Evolutionary conservation across 2,888 invertebrate species (phyloP), one percentile per base, ranked within the genome.

Genomic region (Diarsia brunnea): DNA sequence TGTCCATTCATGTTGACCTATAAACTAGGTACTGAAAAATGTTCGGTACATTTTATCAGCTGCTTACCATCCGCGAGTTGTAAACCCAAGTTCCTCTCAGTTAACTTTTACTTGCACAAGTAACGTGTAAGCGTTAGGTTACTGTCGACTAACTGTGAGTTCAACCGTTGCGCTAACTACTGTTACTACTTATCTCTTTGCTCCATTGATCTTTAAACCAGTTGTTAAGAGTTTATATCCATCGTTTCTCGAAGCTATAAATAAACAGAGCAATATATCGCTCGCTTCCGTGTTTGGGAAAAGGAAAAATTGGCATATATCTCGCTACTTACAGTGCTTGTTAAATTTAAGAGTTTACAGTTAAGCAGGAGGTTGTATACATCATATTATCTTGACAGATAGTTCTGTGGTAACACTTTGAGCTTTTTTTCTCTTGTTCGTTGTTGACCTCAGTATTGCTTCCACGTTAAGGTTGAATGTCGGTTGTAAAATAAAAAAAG

Each of bases 171-270:
- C 67, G 69, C 73, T 79, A 86, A 79, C 79, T 82, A 82, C 71
- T 79, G 79, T 84, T 87, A 78, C 79, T 82, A 80, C 71, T 79
- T 84, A 86, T 87, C 85, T 87, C 58, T 69, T 63, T 79, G 75
- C 83, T 61, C 75, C 85, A 86, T 84, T 86, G 82, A 69, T 75
- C 82, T 80, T 82, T 83, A 79, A 81, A 68, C 63, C 31, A 64
- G 73, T 70, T 69, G 69, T 78, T 78, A 64, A 83, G 69, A 63
- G 67, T 79, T 78, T 74, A 75, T 73, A 69, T 74, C 73, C 75
- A 61, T 75, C 70, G 82, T 71, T 79, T 61, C 51, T 38, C 4
- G 3, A 61, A 51, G 64, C 67, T 69, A 74, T 79, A 73, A 76
- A 85, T 61, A 82, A 51, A 79, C 71, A 55, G 51, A 69, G 72